These are phyloP conservation scores for Triplophysa siluroides DNA, from an alignment of 2,113 vertebrate genomes.

Conservation along the genomic window DNA sequence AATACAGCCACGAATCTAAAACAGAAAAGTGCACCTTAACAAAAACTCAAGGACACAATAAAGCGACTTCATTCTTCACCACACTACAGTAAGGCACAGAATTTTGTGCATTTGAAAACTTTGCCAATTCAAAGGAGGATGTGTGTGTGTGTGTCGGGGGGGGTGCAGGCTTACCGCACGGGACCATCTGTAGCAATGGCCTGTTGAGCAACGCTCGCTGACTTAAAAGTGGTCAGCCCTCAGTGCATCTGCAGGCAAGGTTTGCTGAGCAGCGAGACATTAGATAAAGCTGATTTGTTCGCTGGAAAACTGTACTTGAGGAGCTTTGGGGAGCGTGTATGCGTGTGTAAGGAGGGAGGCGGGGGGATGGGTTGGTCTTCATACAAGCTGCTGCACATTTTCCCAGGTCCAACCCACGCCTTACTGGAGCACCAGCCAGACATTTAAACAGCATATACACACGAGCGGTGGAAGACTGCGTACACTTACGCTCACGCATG, in stretches of 20 bases:
- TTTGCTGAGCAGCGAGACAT: conserved; percentile 74
- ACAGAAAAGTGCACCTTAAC: not conserved
- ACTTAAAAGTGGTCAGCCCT: conserved; percentile 68
- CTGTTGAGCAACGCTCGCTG: conserved; percentile 71
- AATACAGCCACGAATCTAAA: conserved; percentile 7
- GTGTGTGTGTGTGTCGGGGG: conserved; percentile 54
- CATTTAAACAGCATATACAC: conserved; percentile 61
- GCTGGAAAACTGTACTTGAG: conserved; percentile 73
- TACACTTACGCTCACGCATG: conserved; percentile 35
- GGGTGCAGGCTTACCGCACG: conserved; percentile 61
- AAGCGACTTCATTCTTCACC: not conserved
- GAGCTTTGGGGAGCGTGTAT: conserved; percentile 66
- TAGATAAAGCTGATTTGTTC: conserved; percentile 79
- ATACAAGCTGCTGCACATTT: conserved; percentile 76
- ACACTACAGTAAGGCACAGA: not conserved
- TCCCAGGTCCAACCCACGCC: conserved; percentile 66
- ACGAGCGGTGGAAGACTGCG: conserved; percentile 28
- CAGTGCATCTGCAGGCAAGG: conserved; percentile 75
- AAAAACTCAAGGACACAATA: not conserved
- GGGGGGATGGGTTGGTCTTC: conserved; percentile 60
- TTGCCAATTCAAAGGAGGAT: conserved; percentile 36
- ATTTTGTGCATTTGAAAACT: not conserved
- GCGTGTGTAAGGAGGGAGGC: conserved; percentile 45
- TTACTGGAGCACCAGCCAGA: conserved; percentile 60
- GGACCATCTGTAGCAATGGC: conserved; percentile 71